These are phyloP conservation scores for Phrynocephalus forsythii DNA, from an alignment of 2,797 vertebrate genomes.

Conservation along the genomic window DNA sequence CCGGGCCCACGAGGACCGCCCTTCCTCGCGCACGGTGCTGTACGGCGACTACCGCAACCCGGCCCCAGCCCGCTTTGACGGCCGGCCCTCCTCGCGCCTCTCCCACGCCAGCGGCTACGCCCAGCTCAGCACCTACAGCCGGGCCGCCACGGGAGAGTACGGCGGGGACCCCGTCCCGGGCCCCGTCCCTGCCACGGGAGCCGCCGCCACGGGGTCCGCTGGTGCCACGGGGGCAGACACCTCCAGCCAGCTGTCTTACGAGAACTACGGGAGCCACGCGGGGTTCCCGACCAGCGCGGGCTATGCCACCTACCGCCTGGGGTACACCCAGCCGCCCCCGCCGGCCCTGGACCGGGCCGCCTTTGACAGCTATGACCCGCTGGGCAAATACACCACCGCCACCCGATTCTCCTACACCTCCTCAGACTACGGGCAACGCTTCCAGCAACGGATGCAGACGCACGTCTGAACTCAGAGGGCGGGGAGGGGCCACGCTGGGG, in stretches of 20 bases:
- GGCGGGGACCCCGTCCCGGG: conserved; percentile 73
- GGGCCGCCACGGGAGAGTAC: conserved; percentile 75
- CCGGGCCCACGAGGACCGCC: conserved; percentile 91
- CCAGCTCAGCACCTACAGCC: conserved; percentile 90
- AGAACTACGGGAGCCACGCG: conserved; percentile 85
- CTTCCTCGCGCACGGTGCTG: conserved; percentile 86
- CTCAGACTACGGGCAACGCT: conserved; percentile 92
- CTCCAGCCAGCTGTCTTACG: conserved; percentile 87
- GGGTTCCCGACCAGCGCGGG: conserved; percentile 83
- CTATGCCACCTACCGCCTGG: conserved; percentile 87
- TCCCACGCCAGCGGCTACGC: conserved; percentile 90
- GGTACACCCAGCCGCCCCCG: conserved; percentile 80
- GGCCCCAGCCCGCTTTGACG: conserved; percentile 86
- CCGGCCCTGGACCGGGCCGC: conserved; percentile 73
- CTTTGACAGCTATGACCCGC: conserved; percentile 81
- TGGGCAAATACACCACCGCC: conserved; percentile 86
- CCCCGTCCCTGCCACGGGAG: conserved; percentile 64
- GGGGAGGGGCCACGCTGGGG: conserved; percentile 37
- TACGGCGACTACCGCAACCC: conserved; percentile 90
- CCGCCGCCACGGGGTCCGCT: conserved; percentile 74
- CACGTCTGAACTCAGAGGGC: conserved; percentile 84
- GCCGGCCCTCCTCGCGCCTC: conserved; percentile 88
- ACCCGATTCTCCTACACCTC: conserved; percentile 93
- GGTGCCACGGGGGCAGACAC: conserved; percentile 74
- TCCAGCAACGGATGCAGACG: conserved; percentile 97